Percentiles rank a stretch among this genome's conserved stretches.
Conservation (phyloP, 2,888 invertebrate species). For the Coremacera marginata region DNA sequence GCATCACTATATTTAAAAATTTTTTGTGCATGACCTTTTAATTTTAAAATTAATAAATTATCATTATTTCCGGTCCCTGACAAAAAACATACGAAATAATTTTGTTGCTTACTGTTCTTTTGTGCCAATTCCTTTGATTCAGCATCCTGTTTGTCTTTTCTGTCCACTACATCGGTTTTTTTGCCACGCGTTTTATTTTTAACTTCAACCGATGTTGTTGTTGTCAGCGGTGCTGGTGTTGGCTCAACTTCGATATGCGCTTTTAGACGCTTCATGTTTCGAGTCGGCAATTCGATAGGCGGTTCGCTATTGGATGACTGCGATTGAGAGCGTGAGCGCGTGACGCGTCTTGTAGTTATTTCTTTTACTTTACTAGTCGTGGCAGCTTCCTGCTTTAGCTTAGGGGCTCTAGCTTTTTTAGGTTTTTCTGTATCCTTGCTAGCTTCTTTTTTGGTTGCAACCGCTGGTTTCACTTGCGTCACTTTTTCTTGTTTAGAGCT, state of each 20-base stretch:
- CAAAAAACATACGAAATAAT: too few species aligned
- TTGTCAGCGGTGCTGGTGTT: background rate
- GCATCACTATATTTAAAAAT: too few species aligned
- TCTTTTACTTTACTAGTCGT: background rate
- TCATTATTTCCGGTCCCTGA: too few species aligned
- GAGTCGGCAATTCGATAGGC: conserved; percentile 8
- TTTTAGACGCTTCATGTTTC: conserved; percentile 41
- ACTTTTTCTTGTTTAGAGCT: background rate
- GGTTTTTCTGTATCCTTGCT: background rate
- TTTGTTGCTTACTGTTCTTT: background rate
- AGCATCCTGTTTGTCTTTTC: background rate
- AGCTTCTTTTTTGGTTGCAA: background rate
- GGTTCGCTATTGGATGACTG: background rate
- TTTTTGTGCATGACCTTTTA: too few species aligned
- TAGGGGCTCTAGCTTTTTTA: background rate
- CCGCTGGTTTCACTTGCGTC: background rate
- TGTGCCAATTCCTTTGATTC: background rate
- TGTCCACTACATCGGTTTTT: background rate
- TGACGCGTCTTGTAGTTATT: background rate
- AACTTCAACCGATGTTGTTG: background rate
- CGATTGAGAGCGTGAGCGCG: background rate
- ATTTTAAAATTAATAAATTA: too few species aligned
- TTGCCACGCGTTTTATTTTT: background rate
- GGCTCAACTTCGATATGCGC: conserved; percentile 29
- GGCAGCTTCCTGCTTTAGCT: background rate